Evolutionary conservation across 2,888 invertebrate genomes (phyloP).

Genomic region (Polymixis lichenea): DNA sequence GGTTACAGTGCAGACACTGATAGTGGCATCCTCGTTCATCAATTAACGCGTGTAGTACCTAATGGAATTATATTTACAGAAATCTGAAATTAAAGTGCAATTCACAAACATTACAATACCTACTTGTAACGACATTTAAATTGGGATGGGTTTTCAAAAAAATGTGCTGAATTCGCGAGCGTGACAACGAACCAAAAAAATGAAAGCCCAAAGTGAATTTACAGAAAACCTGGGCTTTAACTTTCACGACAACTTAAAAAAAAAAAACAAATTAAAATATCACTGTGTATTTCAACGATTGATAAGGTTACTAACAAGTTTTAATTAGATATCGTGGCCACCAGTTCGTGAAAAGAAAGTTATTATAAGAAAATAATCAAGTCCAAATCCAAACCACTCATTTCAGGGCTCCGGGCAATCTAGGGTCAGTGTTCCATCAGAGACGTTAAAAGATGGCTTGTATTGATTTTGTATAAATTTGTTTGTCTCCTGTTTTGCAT

Average conservation of each 20-base stretch:
- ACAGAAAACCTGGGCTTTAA: too few species aligned
- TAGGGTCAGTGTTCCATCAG: background rate
- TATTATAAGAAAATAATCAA: background rate
- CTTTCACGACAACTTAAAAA: slow-evolving; percentile 17
- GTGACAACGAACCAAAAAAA: background rate
- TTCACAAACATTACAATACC: background rate
- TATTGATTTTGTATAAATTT: background rate
- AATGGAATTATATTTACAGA: slow-evolving; percentile 12
- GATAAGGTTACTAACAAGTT: background rate
- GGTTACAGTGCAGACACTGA: background rate
- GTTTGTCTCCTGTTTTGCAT: background rate
- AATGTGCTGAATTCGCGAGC: background rate
- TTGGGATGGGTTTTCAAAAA: background rate
- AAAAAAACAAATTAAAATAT: slow-evolving; percentile 1
- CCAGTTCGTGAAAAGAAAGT: background rate
- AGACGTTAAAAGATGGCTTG: background rate
- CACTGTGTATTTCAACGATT: background rate
- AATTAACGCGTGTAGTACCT: background rate
- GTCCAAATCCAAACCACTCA: background rate
- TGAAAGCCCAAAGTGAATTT: too few species aligned
- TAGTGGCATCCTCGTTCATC: background rate
- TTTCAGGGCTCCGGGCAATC: background rate
- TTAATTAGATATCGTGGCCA: slow-evolving; percentile 34
- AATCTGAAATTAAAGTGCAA: slow-evolving; percentile 38
- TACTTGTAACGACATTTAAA: slow-evolving; percentile 6